Evolutionary conservation across 2,888 invertebrate species (phyloP).

Genomic region (Amphipoea lucens): DNA sequence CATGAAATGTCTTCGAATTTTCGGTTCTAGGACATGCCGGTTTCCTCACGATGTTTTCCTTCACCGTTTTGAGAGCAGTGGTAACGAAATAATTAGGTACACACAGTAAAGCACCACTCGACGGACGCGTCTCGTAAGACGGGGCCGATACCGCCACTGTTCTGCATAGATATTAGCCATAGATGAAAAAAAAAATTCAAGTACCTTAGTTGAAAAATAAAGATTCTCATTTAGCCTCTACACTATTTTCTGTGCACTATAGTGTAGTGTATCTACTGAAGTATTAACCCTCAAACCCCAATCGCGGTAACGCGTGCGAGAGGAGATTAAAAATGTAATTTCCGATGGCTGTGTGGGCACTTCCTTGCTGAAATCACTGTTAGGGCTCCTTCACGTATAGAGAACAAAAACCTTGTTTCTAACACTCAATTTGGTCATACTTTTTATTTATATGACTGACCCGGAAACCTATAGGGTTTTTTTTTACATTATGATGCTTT

Average conservation of each 20-base stretch:
- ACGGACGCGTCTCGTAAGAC: background rate
- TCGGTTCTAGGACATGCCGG: background rate
- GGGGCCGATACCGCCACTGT: background rate
- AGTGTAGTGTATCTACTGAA: constrained; percentile 24
- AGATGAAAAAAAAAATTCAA: background rate
- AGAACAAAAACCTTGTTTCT: background rate
- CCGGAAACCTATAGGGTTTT: background rate
- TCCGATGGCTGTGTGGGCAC: constrained; percentile 73
- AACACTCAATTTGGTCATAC: background rate
- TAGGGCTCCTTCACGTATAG: constrained; percentile 22
- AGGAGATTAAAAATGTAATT: constrained; percentile 80
- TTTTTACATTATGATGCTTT: background rate
- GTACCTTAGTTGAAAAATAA: background rate
- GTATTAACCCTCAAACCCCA: constrained; percentile 50
- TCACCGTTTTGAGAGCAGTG: background rate
- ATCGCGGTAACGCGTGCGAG: constrained; percentile 68
- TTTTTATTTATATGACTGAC: background rate
- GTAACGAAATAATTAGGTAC: background rate
- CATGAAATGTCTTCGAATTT: background rate
- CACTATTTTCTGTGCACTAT: constrained; percentile 33
- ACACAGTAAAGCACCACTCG: background rate
- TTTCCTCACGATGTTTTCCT: background rate
- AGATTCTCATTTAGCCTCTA: background rate
- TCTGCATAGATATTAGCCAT: background rate
- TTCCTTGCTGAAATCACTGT: constrained; percentile 67